Conservation (phyloP, 2,797 vertebrate species). For the Podarcis siculus region DNA sequence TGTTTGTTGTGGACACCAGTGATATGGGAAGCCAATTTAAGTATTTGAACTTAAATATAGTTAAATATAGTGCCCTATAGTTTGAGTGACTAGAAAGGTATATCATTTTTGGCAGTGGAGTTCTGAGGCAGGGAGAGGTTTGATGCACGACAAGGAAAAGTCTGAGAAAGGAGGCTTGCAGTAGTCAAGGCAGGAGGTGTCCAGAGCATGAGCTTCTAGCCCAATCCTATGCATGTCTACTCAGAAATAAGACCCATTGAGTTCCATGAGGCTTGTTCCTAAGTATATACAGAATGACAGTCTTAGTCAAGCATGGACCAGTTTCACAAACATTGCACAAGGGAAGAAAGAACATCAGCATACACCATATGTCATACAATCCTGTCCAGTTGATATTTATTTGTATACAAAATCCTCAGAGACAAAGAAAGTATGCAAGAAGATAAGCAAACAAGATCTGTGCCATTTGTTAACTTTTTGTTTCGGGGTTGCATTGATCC, state of each 20-base stretch:
- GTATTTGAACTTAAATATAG: neutral
- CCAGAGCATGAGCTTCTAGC: neutral
- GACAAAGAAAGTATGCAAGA: neutral
- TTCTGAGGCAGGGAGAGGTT: neutral
- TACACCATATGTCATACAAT: neutral
- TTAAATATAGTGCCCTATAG: neutral
- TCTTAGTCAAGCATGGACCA: neutral
- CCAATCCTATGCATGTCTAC: neutral
- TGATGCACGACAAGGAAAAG: neutral
- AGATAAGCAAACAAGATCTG: neutral
- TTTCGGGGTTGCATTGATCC: slow-evolving; percentile 8
- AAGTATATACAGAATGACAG: neutral
- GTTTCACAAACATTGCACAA: neutral
- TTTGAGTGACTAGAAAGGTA: neutral
- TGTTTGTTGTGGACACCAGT: neutral
- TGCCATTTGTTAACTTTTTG: neutral
- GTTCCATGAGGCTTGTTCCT: neutral
- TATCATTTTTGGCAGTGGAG: neutral
- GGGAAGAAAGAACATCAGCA: neutral
- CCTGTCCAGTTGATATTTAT: neutral
- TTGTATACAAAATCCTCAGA: neutral
- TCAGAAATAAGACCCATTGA: neutral
- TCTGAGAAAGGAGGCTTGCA: neutral
- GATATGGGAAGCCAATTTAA: neutral
- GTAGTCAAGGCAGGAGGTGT: neutral